phyloP scores from a whole-genome alignment of 2,113 vertebrate species.

The Gobius niger region DNA sequence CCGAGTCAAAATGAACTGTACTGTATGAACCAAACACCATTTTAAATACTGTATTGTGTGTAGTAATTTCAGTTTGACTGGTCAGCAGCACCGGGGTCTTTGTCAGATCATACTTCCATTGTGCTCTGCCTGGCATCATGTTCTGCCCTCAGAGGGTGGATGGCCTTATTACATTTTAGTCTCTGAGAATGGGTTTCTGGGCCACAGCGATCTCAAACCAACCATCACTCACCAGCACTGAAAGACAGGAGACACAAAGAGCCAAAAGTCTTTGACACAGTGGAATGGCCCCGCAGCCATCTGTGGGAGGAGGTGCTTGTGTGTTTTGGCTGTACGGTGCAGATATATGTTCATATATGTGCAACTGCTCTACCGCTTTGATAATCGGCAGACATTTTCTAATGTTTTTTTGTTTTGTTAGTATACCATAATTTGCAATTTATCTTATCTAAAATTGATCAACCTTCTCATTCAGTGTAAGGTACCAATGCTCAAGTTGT shows the following conservation, averaged over 20 bases:
- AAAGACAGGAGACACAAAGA: conserved; percentile 64
- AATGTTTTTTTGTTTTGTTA: no score
- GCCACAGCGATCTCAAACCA: conserved; percentile 58
- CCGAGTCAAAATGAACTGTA: conserved; percentile 33
- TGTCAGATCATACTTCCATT: conserved; percentile 27
- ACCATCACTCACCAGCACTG: conserved; percentile 47
- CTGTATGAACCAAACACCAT: conserved; percentile 31
- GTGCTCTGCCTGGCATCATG: conserved; percentile 29
- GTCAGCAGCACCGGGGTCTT: conserved; percentile 23
- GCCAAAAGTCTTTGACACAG: conserved; percentile 69
- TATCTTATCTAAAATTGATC: no score
- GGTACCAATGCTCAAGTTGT: no score
- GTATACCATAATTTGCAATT: no score
- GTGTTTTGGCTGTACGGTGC: conserved; percentile 25
- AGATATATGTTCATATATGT: conserved; percentile 38
- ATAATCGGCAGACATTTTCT: conserved; percentile 26
- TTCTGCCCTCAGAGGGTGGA: conserved; percentile 51
- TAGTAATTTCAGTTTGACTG: conserved; percentile 26
- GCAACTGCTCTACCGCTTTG: conserved; percentile 53
- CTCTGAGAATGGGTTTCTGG: conserved; percentile 60
- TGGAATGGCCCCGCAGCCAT: conserved; percentile 63
- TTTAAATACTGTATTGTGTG: conserved; percentile 20
- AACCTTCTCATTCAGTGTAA: no score
- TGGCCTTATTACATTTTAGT: conserved; percentile 66
- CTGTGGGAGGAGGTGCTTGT: conserved; percentile 28